Evolutionary conservation across 2,888 invertebrate genomes (phyloP).

Genomic region (Serripes groenlandicus): DNA sequence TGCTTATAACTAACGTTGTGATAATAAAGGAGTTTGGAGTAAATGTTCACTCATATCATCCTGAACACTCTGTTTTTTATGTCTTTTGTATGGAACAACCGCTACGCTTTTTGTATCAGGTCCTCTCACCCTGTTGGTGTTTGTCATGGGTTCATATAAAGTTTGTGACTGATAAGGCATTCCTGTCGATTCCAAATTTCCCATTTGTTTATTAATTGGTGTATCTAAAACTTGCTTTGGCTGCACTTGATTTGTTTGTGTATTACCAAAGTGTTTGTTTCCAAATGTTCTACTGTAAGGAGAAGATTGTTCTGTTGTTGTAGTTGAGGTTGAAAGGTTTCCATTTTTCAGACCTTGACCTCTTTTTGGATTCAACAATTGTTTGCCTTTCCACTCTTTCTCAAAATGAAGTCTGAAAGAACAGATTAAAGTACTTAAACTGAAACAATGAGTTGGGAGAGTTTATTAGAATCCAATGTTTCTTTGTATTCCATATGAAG

Average conservation of each 20-base stretch:
- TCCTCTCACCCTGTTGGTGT: background rate
- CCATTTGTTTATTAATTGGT: background rate
- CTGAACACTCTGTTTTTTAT: background rate
- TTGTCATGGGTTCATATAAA: background rate
- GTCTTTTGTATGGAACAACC: conserved; percentile 29
- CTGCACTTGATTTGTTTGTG: background rate
- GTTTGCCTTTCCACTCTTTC: conserved; percentile 49
- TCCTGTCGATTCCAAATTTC: background rate
- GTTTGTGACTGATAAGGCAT: too few relatives aligned
- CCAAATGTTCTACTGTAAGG: background rate
- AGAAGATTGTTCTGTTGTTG: conserved; percentile 2
- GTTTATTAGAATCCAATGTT: too few relatives aligned
- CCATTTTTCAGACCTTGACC: conserved; percentile 9
- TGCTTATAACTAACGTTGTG: background rate
- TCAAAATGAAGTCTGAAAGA: conserved; percentile 58
- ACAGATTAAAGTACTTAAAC: too few relatives aligned
- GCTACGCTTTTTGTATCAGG: background rate
- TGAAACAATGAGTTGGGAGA: too few relatives aligned
- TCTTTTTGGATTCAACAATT: background rate
- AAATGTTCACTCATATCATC: background rate
- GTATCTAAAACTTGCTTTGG: background rate
- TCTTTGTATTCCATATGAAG: too few relatives aligned
- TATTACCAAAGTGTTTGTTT: background rate
- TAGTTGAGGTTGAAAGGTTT: too few relatives aligned
- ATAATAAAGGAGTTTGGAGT: conserved; percentile 19